Evolutionary conservation across 2,888 invertebrate species (phyloP).

Genomic region (Acleris cristana): DNA sequence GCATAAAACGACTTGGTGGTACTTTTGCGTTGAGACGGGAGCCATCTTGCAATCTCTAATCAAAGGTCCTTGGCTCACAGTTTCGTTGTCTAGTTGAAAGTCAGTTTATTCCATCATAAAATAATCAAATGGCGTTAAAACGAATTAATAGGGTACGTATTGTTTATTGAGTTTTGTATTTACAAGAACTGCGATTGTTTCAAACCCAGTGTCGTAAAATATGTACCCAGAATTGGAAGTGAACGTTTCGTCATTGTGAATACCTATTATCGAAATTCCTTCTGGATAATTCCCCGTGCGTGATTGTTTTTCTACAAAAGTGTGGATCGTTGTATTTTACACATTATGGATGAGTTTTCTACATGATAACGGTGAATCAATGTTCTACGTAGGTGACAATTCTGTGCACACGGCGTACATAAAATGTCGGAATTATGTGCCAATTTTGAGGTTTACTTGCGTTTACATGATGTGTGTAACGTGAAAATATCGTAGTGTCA

Average conservation of each 20-base stretch:
- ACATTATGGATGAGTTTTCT: conserved; percentile 38
- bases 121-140: conserved; percentile 96
- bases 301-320: conserved; percentile 53
- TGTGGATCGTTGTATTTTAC: conserved; percentile 38
- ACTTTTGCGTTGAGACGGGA: conserved; percentile 90
- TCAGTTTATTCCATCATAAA: conserved; percentile 89
- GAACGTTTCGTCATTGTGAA: conserved; percentile 87
- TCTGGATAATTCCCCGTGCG: conserved; percentile 80
- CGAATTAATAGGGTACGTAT: conserved; percentile 97
- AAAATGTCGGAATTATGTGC: conserved; percentile 84
- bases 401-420: conserved; percentile 83
- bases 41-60: conserved; percentile 95
- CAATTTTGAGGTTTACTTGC: conserved; percentile 81
- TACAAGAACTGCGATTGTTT: conserved; percentile 50
- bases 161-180: conserved; percentile 60
- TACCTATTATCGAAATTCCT: conserved; percentile 85
- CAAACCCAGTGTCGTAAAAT: conserved; percentile 70
- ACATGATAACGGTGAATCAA: conserved; percentile 65
- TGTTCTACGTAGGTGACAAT: conserved; percentile 72
- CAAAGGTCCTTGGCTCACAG: conserved; percentile 93
- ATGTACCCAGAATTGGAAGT: conserved; percentile 77
- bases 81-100: conserved; percentile 92
- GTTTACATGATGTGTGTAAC: conserved; percentile 58
- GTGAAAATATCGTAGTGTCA: conserved; percentile 54
- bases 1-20: conserved; percentile 87